Percentiles rank a stretch among this genome's conserved stretches.
Conservation (phyloP, 2,797 vertebrate genomes). For the Falco peregrinus region DNA sequence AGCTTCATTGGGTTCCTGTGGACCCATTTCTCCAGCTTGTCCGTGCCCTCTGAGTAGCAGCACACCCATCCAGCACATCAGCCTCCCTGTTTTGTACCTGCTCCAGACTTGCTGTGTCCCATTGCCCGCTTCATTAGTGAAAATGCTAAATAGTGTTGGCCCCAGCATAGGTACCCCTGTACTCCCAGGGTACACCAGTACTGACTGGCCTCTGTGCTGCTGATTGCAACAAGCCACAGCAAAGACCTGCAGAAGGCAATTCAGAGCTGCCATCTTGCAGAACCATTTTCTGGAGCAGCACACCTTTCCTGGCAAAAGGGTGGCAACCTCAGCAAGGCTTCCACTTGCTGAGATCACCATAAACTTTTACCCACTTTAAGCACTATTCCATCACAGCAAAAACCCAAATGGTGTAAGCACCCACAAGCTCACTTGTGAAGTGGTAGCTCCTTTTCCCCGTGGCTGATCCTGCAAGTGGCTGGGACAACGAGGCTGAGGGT, state of each 20-base stretch:
- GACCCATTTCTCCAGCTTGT: background rate
- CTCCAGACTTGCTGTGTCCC: background rate
- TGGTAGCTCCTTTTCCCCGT: background rate
- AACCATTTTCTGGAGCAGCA: background rate
- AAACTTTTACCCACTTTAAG: background rate
- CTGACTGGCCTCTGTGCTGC: background rate
- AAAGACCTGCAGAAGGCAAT: background rate
- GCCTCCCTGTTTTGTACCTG: background rate
- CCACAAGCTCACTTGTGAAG: fast-evolving
- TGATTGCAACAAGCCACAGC: background rate
- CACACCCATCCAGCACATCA: background rate
- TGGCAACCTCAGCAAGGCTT: background rate
- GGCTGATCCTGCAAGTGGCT: background rate
- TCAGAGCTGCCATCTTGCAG: background rate
- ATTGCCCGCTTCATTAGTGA: background rate
- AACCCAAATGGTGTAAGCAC: background rate
- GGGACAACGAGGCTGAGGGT: background rate
- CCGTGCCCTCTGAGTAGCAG: fast-evolving
- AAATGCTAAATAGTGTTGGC: background rate
- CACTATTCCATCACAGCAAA: background rate
- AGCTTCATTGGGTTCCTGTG: background rate
- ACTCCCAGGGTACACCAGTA: background rate
- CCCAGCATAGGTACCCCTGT: fast-evolving
- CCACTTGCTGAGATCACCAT: background rate
- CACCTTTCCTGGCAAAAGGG: background rate